Evolutionary conservation across 2,113 vertebrate species (phyloP), one percentile per base, ranked within the genome.

Genomic region (Podiceps cristatus): DNA sequence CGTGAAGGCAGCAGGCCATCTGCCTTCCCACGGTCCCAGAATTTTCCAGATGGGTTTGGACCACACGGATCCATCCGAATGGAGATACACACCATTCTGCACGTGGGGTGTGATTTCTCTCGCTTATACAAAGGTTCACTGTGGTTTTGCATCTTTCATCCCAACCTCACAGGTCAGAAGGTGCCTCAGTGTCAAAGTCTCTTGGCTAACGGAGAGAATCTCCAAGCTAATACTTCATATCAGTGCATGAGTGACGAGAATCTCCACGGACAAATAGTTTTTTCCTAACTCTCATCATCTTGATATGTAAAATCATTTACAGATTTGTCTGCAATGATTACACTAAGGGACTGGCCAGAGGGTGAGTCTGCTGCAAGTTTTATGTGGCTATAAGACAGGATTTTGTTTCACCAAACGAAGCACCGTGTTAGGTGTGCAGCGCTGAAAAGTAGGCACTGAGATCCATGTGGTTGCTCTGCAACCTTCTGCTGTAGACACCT

Each of bases 261-360:
- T 10, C 10, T 4, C 12, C 0, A 1, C 10, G 25, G 40, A 11
- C 44, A 79, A 88, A 69, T 3, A 0, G 0, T 10, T 58, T 66
- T 52, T 53, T 11, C 45, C 33, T 11, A 28, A 58, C 35, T 69
- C 27, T 37, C 9, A 5, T 23, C 9, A 44, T 27, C n/a, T 23
- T 28, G 15, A 18, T 12, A n/a, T 1, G 10, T 18, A 75, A 33
- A 87, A 68, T 28, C 0, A 13, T 31, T 37, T 15, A 11, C 4
- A 29, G 45, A 20, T 80, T 76, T 18, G 5, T 4, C 73, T 67
- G 37, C 69, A 85, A 5, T 5, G 17, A 37, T 60, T 25, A 49
- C 20, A 35, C 17, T 13, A 37, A 66, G 50, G 16, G 50, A 50
- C 22, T 28, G 76, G 53, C 35, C 60, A 62, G 72, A 60, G 13